Base-by-base conservation (phyloP, 2,888 invertebrate species). In the Plusia festucae region DNA sequence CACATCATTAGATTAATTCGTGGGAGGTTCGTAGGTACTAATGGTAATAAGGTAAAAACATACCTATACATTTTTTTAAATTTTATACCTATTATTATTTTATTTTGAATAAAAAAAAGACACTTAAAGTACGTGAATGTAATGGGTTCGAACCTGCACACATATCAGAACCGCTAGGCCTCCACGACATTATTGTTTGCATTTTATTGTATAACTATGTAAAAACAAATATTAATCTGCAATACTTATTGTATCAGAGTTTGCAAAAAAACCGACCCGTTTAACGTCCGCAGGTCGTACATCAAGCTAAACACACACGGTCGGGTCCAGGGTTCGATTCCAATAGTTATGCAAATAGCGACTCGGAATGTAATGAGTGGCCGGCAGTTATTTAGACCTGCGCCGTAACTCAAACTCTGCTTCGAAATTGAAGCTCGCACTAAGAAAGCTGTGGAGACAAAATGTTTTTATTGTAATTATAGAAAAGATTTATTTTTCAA, bases 281-380 rank as follows among this genome's bases (percentile, higher is more conserved):
- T 92, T 92, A 89, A 88, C 89, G 87, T 85, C 87, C 85, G 85
- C 89, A 85, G 87, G 80, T 85, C 89, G 90, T 94, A 87, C 92
- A 93, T 93, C 93, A 93, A 87, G 71, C 91, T 92, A 93, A 94
- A 93, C 93, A 94, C 93, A 94, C 93, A 93, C 88, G 88, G 87
- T 81, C 85, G 82, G 85, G 82, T 77, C 85, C 84, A 70, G 82
- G 83, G 84, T 91, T 91, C 93, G 91, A 92, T 91, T 95, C 94
- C 94, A 95, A 95, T 95, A 94, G 94, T 93, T 95, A 95, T 95
- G 94, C 94, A 94, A 95, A 95, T 95, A 92, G 88, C 92, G 86
- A 89, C 85, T 87, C 85, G 87, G 89, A 88, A 89, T 90, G 93
- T 94, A 95, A 95, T 95, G 94, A 95, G 93, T 90, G 92, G 89